These are phyloP conservation scores for Habroteleia sp. DNA, from an alignment of 2,888 invertebrate genomes.

Conservation along the genomic window DNA sequence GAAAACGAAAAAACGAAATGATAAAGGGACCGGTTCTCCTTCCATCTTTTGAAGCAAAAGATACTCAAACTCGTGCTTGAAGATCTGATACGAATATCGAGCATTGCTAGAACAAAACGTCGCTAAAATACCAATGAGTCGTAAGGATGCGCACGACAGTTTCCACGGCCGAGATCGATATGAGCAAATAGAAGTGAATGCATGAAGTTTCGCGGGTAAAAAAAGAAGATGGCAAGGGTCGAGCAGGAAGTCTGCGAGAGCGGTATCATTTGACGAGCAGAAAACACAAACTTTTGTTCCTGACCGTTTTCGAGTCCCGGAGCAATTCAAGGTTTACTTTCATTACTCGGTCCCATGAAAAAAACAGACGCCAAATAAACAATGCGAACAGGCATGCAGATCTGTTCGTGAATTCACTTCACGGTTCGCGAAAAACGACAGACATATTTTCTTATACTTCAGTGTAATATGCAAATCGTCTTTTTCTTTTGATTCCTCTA, in stretches of 20 bases:
- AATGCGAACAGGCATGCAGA: slow-evolving; percentile 51
- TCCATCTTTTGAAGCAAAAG: slow-evolving; percentile 49
- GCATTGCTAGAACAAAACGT: slow-evolving; percentile 58
- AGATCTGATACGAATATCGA: slow-evolving; percentile 59
- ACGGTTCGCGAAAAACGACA: slow-evolving; percentile 54
- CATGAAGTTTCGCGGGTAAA: slow-evolving; percentile 62
- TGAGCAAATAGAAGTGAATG: slow-evolving; percentile 68
- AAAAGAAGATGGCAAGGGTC: slow-evolving; percentile 13
- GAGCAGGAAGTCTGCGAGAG: slow-evolving; percentile 17
- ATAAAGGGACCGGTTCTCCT: slow-evolving; percentile 11
- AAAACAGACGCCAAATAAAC: slow-evolving; percentile 43
- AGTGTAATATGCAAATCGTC: slow-evolving; percentile 47
- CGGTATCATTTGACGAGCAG: slow-evolving; percentile 48
- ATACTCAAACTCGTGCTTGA: slow-evolving; percentile 61
- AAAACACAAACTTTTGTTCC: slow-evolving; percentile 50
- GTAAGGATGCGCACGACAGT: slow-evolving; percentile 63
- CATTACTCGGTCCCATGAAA: slow-evolving; percentile 32
- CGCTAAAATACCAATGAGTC: slow-evolving; percentile 63
- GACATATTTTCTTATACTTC: slow-evolving; percentile 54
- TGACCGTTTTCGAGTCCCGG: slow-evolving; percentile 48
- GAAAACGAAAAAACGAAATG: slow-evolving; percentile 9
- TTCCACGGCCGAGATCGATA: slow-evolving; percentile 63
- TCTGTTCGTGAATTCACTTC: slow-evolving; percentile 74
- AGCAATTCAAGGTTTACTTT: slow-evolving; percentile 56
- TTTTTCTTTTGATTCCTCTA: slow-evolving; percentile 15